Evolutionary conservation across 2,888 invertebrate genomes (phyloP), one percentile per base, ranked within the genome.

Genomic region (Drosophila kokeensis): DNA sequence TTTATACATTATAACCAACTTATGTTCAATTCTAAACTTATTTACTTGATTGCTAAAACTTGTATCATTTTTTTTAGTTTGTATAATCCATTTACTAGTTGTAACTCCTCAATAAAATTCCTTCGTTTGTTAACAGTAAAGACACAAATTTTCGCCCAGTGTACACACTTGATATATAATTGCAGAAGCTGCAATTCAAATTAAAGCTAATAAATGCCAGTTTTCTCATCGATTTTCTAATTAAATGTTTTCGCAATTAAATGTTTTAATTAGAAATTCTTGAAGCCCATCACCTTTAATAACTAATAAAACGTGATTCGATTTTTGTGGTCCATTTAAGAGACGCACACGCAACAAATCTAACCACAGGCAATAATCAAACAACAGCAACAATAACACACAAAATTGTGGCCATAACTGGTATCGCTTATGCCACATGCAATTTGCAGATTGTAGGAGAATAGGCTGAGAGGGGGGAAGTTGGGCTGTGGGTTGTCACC

Each of bases 351-450:
- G 36, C 58, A 55, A 34, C 10, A 13, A 4, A 45, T n/a, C 15
- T 18, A 30, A 50, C 27, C 42, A 36, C 54, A 24, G 54, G 27
- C 48, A 57, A 24, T n/a, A 60, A 38, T 45, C 15, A 27, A 36
- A 21, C 34, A 21, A 36, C 2, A 32, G n/a, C 24, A 53, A 48
- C 24, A 21, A 30, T 11, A 54, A 29, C 32, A 45, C 59, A 61
- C 48, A 52, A 42, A 36, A 42, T 58, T 49, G 42, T 60, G 45
- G 40, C 42, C 75, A 70, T 61, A 64, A 76, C 59, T 42, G 18
- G 29, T 11, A 60, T 49, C n/a, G 21, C n/a, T 42, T 24, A 53
- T 59, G 24, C 60, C 30, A 29, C 58, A 58, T 58, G 58, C 52
- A 60, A 18, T 53, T 65, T 24, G 32, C 53, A 45, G 42, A 69